Evolutionary conservation across 2,113 vertebrate species (phyloP), one percentile per base, ranked within the genome.

Genomic region (Protobothrops flavoviridis): DNA sequence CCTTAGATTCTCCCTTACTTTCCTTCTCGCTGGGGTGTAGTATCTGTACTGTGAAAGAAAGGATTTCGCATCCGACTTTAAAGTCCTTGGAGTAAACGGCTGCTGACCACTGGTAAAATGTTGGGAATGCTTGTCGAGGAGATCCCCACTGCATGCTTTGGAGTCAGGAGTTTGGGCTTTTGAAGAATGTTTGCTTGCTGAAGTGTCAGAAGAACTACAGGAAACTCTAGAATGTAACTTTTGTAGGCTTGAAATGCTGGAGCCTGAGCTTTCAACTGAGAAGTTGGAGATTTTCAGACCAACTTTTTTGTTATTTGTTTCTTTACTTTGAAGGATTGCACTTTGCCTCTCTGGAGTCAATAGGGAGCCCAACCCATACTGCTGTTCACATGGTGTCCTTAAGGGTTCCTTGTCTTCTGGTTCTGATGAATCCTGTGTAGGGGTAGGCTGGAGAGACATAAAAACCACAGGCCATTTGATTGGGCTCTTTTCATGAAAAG

Each of bases 1-100:
- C 69, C 92, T 96, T 56, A 23, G 4, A 52, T 6, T 55, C 74
- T 93, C 94, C 74, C 59, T 96, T 56, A 26, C 97, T 95, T 96
- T 98, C 91, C 95, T 97, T 95, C 21, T 97, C 39, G 98, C 98
- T 88, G 98, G 98, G 64, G 97, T 98, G 94, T 99, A 99, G 95
- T 98, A 99, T 55, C 98, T 98, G 94, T 99, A 99, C 21, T 97
- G 97, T 24, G 98, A 97, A 92, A 99, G 97, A 93, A 97, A 97
- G 24, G 99, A 98, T 94, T 98, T 98, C 86, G 97, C 98, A 89
- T 98, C 98, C 12, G 98, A 98, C 95, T 98, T 98, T 90, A 99
- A 97, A 15, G 98, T 99, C 93, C 98, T 98, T 21, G 99, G 99
- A 10, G 98, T 99, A 91, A 99, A 99, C 29, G 98, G 98, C 92